Base-by-base conservation (phyloP, 2,888 invertebrate genomes). In the Tetheella fluctuosa region DNA sequence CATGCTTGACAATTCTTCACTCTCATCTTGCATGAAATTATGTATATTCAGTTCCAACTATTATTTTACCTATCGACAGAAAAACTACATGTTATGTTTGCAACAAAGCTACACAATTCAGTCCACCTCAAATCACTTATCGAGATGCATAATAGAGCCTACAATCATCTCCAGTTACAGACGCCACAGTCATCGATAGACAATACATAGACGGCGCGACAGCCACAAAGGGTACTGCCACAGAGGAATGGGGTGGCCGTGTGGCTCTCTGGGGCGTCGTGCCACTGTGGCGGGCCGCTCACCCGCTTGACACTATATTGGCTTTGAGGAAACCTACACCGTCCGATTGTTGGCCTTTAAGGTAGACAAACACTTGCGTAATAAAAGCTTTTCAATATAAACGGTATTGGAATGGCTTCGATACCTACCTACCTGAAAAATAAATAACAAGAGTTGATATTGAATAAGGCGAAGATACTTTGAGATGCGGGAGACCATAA, bases 301-400 rank as follows among this genome's bases (percentile, higher is more conserved):
- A 87, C 34, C 81, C 93, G 58, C 86, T 93, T 52, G 76, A 88
- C 79, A 86, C 84, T 12, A 77, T 93, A 60, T 77, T 94, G 54
- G 72, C 90, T 60, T 67, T 86, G 71, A 79, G 90, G 73, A 77
- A 79, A 70, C 85, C 91, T 39, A 81, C 83, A 60, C 88, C 88
- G 25, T 84, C 89, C 0, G 90, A 93, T 69, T 93, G 93, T 72
- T 93, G 92, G 92, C 88, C 93, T 60, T 89, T 91, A 69, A 84
- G 84, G 92, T 90, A 69, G 74, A 17, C 42, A 55, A 55, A 28
- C 53, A 57, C 53, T 25, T 28, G 34, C 23, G 37, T 37, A 55
- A 55, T 42, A 23, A 48, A 28, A 52, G 30, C 42, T 30, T 57
- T 55, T 48, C 30, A 30, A 34, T 30, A 55, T 6, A 56, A 55